Evolutionary conservation across 30 jellyfish, hydroid and myxozoan species (phyloP), one percentile per base, ranked within the genome.

Genomic region (Pelagia noctiluca): DNA sequence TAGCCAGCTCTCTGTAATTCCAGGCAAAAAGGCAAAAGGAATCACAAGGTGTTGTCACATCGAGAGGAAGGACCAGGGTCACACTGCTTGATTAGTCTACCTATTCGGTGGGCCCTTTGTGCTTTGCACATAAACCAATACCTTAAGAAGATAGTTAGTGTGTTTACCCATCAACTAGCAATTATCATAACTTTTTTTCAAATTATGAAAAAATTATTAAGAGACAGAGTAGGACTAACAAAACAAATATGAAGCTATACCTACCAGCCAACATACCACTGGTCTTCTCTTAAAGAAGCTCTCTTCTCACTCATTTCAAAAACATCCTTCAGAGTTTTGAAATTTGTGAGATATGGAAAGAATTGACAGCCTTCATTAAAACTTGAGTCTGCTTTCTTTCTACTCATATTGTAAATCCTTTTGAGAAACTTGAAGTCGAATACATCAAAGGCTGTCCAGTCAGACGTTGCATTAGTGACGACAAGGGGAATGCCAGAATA

Each of bases 191-290:
- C n/a, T n/a, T n/a, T n/a, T n/a, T n/a, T n/a, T n/a, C n/a, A n/a
- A n/a, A n/a, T n/a, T n/a, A n/a, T n/a, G n/a, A n/a, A n/a, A n/a
- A n/a, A n/a, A n/a, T n/a, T n/a, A 42, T 42, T 8, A 35, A 46
- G 77, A 18, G 29, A 28, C 48, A 31, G 50, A 10, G 22, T 0
- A 23, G 35, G 1, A 35, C 25, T 25, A 35, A 0, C 1, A 50
- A 12, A 21, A 16, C 64, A 29, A 34, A 16, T 72, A 30, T 35
- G 22, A 35, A 36, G 4, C 25, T 29, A 13, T 72, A 87, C 99
- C 21, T 89, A 95, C 99, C 99, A 95, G 24, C 99, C 99, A 69
- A 95, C 92, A 89, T 95, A 95, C 99, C 99, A 95, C 61, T 82
- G 92, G 73, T 82, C 92, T 60, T 95, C 96, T 24, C 57, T 91